A percentile compares a stretch with the other conserved stretches of the same genome.
Conservation (phyloP, 2,113 vertebrate species). For the Scartelaos histophorus region DNA sequence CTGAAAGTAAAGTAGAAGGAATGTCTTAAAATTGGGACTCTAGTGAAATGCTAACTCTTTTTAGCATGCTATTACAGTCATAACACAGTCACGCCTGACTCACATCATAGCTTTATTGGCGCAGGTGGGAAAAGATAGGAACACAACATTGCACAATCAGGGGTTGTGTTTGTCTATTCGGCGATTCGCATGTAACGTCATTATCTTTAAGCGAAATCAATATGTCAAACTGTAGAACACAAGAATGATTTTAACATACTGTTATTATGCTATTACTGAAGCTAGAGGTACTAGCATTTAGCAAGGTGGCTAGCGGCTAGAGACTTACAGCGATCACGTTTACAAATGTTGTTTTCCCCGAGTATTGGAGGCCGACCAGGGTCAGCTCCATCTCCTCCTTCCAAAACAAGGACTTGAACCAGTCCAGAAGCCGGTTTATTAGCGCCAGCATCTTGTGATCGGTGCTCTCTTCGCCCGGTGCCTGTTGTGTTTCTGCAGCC, state of each 20-base stretch:
- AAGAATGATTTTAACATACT: neutral
- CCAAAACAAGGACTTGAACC: constrained; percentile 87
- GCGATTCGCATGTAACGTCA: neutral
- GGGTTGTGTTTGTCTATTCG: constrained; percentile 9
- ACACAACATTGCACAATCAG: neutral
- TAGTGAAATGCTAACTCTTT: neutral
- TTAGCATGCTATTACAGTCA: constrained; percentile 14
- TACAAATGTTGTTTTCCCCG: constrained; percentile 90
- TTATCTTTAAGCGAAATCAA: neutral
- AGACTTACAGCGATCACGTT: constrained; percentile 87
- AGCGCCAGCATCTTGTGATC: constrained; percentile 80
- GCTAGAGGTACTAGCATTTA: constrained; percentile 54
- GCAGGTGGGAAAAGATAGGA: constrained; percentile 27
- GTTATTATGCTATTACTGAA: constrained; percentile 31
- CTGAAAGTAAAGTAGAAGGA: neutral
- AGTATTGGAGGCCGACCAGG: constrained; percentile 87
- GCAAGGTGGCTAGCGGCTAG: constrained; percentile 54
- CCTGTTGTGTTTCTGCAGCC: constrained; percentile 36
- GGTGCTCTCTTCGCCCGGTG: constrained; percentile 30
- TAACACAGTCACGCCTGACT: constrained; percentile 3
- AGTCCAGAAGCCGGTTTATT: constrained; percentile 85
- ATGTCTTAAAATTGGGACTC: neutral
- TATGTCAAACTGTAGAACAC: neutral
- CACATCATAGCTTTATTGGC: constrained; percentile 23
- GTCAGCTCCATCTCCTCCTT: constrained; percentile 93